Base-by-base conservation (phyloP, 2,888 invertebrate genomes). In the Spicauda simplicius region DNA sequence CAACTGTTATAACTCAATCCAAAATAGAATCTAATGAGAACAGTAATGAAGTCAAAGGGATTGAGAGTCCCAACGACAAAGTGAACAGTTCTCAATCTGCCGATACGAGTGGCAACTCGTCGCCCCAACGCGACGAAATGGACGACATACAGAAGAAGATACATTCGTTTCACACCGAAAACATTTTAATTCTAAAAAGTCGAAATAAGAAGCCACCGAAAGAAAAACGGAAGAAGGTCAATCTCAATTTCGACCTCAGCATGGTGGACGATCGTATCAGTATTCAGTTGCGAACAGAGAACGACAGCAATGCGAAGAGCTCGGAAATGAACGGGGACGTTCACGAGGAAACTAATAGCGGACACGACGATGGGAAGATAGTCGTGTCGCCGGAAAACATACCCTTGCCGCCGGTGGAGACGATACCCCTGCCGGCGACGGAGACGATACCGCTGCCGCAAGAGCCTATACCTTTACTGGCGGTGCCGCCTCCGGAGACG, bases 141-240 rank as follows among this genome's bases (percentile, higher is more conserved):
- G 94, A 94, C 72, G 95, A 95, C 74, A 94, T 95, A 64, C 95
- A 95, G 77, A 94, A 95, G 75, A 94, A 94, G 72, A 90, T 95
- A 71, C 94, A 94, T 74, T 94, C 94, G 45, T 95, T 95, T 80
- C 95, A 95, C 78, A 95, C 94, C 1, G 95, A 94, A 76, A 95
- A 95, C 78, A 95, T 95, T 71, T 91, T 93, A 71, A 94, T 94
- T 74, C 80, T 95, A 55, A 94, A 94, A 74, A 94, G 95, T 64
- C 90, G 95, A 71, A 95, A 95, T 69, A 95, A 94, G 69, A 95
- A 95, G 69, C 91, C 83, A 7, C 83, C 92, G 0, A 93, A 93
- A 72, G 93, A 93, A 74, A 93, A 93, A 71, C 86, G 93, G 70
- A 93, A 93, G 86, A 93, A 93, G 76, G 93, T 94, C n/a, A 93